Base-by-base conservation (phyloP, 2,888 invertebrate species). In the Biston betularia region DNA sequence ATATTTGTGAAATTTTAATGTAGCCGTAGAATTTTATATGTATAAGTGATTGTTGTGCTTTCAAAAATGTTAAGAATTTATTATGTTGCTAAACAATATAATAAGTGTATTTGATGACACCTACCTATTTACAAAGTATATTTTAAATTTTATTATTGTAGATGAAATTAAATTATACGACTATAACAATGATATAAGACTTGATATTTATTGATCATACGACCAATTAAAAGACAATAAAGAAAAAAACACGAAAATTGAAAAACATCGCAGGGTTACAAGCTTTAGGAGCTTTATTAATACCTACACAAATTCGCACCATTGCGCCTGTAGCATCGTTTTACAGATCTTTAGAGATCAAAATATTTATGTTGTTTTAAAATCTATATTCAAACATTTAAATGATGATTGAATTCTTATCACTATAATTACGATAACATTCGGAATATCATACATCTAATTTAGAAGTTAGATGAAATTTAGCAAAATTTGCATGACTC, bases 241-340 rank as follows among this genome's bases (percentile, higher is more conserved):
- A 38, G 38, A 9, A 38, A 2, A 9, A 38, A 6, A 8, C 38
- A 38, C 38, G 6, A 38, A 8, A 38, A 38, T 8, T 38, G 12
- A 48, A 38, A 53, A 34, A 59, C 54, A 34, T 8, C 15, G 12
- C 12, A 46, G 24, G 14, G 11, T 33, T 62, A 48, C 68, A 71
- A 63, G 76, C 66, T 69, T 71, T 12, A 73, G 82, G 78, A 82
- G 88, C 90, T 92, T 92, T 90, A 90, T 89, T 87, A 88, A 85
- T 91, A 92, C 92, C 89, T 91, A 93, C 92, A 93, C 92, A 92
- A 92, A 92, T 91, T 92, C 89, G 89, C 90, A 89, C 86, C 85
- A 85, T 83, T 71, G 78, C 78, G 74, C 73, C 67, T 63, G 74
- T 80, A 79, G 71, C 56, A 59, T 67, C 68, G 74, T 50, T 40